Evolutionary conservation across 2,888 invertebrate genomes (phyloP), one percentile per base, ranked within the genome.

Genomic region (Eupithecia insigniata): DNA sequence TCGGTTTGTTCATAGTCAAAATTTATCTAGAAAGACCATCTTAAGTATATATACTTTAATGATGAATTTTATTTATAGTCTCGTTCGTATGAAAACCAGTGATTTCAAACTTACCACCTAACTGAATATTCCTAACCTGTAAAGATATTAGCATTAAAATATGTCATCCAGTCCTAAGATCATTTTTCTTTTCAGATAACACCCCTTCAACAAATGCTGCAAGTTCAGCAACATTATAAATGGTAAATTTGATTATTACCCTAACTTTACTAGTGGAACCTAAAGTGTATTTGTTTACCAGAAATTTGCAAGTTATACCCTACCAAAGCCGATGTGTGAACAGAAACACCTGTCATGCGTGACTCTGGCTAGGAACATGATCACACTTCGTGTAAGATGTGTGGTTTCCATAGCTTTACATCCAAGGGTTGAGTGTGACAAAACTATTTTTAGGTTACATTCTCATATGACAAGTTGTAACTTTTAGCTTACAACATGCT

Each of bases 321-420:
- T 94, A 91, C 92, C 92, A 92, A 94, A 94, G 93, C 92, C 92
- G 92, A 90, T 92, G 90, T 87, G 83, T 92, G 91, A 78, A 84
- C 83, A 81, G 84, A 79, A 66, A 77, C 77, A 81, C 79, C 81
- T 87, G 86, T 81, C 90, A 89, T 87, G 82, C 83, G 81, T 92
- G 93, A 93, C 93, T 94, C 91, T 93, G 93, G 92, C 77, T 91
- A 93, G 93, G 93, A 91, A 93, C 92, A 93, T 89, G 84, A 90
- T 66, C 83, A 90, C 91, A 90, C 89, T 92, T 91, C 77, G 93
- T 94, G 93, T 94, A 93, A 90, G 91, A 92, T 85, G 77, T 88
- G 73, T 81, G 76, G 81, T 83, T 89, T 43, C 18, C 30, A 83
- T 92, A 83, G 82, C 83, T 80, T 78, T 78, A 86, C 82, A 83